Conservation (phyloP, 2,797 vertebrate species). For the Steatocranus sp. region DNA sequence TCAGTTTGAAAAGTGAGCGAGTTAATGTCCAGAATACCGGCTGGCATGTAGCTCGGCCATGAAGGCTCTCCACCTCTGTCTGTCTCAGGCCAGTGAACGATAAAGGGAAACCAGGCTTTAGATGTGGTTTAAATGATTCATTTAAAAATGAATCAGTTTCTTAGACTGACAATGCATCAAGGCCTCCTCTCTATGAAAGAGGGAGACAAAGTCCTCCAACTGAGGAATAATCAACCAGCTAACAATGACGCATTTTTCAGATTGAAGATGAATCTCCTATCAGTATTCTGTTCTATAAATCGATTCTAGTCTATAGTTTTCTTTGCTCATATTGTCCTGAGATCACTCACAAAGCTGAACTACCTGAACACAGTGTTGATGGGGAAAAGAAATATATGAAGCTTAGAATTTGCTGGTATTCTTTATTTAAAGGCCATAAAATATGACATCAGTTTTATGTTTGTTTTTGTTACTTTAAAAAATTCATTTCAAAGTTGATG, state of each 20-base stretch:
- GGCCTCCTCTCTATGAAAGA: background rate
- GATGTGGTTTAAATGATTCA: background rate
- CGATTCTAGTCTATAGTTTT: background rate
- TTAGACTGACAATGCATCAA: background rate
- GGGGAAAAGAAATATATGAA: background rate
- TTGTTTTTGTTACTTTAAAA: background rate
- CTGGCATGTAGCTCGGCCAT: background rate
- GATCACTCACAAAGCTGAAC: background rate
- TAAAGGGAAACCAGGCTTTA: background rate
- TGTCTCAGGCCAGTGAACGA: background rate
- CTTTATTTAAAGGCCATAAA: background rate
- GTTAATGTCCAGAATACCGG: background rate
- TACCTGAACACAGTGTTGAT: background rate
- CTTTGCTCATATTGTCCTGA: background rate
- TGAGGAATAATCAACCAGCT: background rate
- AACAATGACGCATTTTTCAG: background rate
- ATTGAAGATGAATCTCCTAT: background rate
- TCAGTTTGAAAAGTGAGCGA: background rate
- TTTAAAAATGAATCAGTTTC: background rate
- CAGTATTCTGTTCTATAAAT: background rate
- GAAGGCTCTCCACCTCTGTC: background rate
- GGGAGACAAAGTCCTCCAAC: background rate
- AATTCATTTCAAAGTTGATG: background rate
- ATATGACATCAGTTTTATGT: background rate
- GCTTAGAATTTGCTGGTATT: background rate